Conservation (phyloP, 2,888 invertebrate genomes). For the Prosapia bicincta region DNA sequence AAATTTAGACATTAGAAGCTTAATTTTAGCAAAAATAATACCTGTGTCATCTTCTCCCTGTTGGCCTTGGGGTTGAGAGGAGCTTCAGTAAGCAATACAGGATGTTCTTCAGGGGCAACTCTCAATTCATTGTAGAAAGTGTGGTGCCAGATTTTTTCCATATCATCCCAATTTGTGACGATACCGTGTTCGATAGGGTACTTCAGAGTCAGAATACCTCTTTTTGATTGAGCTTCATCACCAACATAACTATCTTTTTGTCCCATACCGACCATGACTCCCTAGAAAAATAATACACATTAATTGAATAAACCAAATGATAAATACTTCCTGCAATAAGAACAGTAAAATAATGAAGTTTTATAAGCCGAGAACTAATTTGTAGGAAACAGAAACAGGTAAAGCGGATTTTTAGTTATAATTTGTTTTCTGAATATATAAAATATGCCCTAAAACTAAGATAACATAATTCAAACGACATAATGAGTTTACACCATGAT, state of each 20-base stretch:
- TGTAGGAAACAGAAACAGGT: too few relatives aligned
- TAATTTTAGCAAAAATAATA: too few relatives aligned
- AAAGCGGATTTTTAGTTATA: too few relatives aligned
- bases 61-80: slow-evolving; percentile 87
- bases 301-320: too few relatives aligned
- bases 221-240: slow-evolving; percentile 94
- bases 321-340: too few relatives aligned
- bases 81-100: slow-evolving; percentile 82
- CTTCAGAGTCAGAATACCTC: slow-evolving; percentile 93
- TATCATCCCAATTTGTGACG: slow-evolving; percentile 97
- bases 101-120: slow-evolving; percentile 73
- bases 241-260: slow-evolving; percentile 97
- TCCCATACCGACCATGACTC: slow-evolving; percentile 97
- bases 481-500: too few relatives aligned
- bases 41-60: slow-evolving; percentile 83
- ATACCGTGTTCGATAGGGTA: slow-evolving; percentile 97
- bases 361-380: too few relatives aligned
- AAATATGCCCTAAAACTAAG: too few relatives aligned
- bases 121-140: slow-evolving; percentile 97
- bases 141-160: slow-evolving; percentile 99
- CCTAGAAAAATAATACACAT: slow-evolving; percentile 45
- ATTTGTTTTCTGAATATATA: too few relatives aligned
- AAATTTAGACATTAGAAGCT: too few relatives aligned
- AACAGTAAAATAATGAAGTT: too few relatives aligned
- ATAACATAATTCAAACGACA: too few relatives aligned